A percentile compares a stretch with the other conserved stretches of the same genome.
Conservation (phyloP, 2,797 vertebrate genomes). For the Enteromius anoplus region DNA sequence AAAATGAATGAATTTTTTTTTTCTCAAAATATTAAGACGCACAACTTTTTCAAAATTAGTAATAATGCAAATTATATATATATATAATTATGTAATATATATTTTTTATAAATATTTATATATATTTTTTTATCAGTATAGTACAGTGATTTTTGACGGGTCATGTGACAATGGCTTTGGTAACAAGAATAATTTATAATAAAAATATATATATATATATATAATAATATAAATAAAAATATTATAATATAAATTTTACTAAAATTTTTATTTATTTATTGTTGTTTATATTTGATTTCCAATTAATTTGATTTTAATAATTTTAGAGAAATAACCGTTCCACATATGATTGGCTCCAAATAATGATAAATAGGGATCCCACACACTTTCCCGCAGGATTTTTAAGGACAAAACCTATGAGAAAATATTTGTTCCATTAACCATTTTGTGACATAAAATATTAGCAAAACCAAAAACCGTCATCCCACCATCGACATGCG, state of each 20-base stretch:
- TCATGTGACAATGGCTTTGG: too few relatives aligned
- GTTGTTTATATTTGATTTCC: neutral
- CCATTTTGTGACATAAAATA: neutral
- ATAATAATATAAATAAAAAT: too few relatives aligned
- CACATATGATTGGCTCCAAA: neutral
- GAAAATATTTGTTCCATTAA: neutral
- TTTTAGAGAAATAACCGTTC: neutral
- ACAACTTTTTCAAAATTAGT: neutral
- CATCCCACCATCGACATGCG: conserved; percentile 80
- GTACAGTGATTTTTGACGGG: too few relatives aligned
- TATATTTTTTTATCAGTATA: too few relatives aligned
- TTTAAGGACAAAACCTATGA: neutral
- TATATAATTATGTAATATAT: too few relatives aligned
- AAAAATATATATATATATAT: too few relatives aligned
- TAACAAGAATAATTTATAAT: too few relatives aligned
- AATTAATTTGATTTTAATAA: neutral
- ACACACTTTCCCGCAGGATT: neutral
- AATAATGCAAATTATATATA: too few relatives aligned
- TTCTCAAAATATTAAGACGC: neutral
- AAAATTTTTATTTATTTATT: neutral
- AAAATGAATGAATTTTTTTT: neutral
- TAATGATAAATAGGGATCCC: neutral
- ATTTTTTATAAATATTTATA: too few relatives aligned
- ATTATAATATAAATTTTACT: too few relatives aligned
- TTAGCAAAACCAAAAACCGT: neutral